Evolutionary conservation across 2,113 vertebrate genomes (phyloP).

Genomic region (Nycticorax nycticorax): DNA sequence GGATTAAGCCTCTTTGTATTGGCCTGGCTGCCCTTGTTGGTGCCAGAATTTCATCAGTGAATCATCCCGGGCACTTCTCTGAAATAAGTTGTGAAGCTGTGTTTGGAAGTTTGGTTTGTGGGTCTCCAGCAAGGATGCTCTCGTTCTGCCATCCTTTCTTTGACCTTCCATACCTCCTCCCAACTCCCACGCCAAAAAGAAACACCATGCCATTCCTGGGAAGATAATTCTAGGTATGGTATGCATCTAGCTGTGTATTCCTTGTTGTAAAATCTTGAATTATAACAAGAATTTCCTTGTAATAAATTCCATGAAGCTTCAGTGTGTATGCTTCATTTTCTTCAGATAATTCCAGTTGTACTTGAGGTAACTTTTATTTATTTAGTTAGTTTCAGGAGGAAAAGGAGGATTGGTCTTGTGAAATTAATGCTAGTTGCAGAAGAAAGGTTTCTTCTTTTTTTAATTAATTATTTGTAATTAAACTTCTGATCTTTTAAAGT

Average conservation of each 20-base stretch:
- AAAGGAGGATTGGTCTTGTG: background rate
- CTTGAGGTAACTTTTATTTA: background rate
- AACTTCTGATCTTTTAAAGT: background rate
- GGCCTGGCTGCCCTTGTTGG: background rate
- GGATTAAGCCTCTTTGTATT: background rate
- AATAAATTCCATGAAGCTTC: background rate
- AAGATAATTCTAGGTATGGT: background rate
- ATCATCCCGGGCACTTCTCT: background rate
- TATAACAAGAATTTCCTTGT: background rate
- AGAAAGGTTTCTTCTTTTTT: background rate
- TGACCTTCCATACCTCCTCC: background rate
- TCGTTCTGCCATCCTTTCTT: background rate
- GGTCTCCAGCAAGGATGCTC: background rate
- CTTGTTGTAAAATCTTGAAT: background rate
- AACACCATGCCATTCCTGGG: background rate
- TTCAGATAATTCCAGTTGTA: background rate
- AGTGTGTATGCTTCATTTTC: background rate
- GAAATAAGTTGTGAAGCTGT: background rate
- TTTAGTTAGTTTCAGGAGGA: background rate
- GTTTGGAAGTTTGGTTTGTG: background rate
- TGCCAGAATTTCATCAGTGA: background rate
- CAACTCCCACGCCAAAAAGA: background rate
- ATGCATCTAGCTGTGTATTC: background rate
- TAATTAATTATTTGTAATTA: slow-evolving; percentile 27
- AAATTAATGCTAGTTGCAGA: background rate